Evolutionary conservation across 2,113 vertebrate genomes (phyloP).

Genomic region (Rhynchomys soricoides): DNA sequence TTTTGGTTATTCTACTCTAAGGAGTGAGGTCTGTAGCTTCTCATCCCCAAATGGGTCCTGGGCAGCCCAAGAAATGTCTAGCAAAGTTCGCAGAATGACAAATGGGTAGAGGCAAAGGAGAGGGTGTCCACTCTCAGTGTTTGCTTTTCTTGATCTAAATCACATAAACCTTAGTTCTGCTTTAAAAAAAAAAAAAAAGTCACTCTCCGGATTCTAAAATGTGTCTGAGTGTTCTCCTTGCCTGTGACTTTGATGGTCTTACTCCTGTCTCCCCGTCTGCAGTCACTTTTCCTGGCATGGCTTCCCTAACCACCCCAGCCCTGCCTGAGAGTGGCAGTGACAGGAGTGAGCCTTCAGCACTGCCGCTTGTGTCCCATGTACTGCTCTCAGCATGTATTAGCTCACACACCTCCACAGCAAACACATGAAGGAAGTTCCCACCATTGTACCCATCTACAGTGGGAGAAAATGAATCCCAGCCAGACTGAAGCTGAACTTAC

Average conservation of each 20-base stretch:
- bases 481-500: background rate
- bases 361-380: accelerated
- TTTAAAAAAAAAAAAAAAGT: background rate
- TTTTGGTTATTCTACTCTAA: background rate
- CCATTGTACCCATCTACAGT: background rate
- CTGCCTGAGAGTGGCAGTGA: background rate
- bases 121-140: background rate
- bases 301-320: background rate
- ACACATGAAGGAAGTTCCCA: background rate
- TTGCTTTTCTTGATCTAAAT: background rate
- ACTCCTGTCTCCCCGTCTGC: background rate
- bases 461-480: background rate
- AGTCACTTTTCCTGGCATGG: background rate
- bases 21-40: background rate
- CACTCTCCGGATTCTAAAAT: background rate
- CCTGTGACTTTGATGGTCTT: accelerated
- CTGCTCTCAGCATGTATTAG: background rate
- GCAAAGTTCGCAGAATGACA: background rate
- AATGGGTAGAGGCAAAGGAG: background rate
- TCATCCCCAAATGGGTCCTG: background rate
- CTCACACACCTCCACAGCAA: background rate
- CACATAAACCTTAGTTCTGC: background rate
- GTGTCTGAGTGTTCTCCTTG: background rate
- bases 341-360: background rate
- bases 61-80: background rate